Percentiles rank a stretch among this genome's conserved stretches.
Evolutionary conservation across 2,888 invertebrate genomes (phyloP).

Genomic region (Beris chalybata): DNA sequence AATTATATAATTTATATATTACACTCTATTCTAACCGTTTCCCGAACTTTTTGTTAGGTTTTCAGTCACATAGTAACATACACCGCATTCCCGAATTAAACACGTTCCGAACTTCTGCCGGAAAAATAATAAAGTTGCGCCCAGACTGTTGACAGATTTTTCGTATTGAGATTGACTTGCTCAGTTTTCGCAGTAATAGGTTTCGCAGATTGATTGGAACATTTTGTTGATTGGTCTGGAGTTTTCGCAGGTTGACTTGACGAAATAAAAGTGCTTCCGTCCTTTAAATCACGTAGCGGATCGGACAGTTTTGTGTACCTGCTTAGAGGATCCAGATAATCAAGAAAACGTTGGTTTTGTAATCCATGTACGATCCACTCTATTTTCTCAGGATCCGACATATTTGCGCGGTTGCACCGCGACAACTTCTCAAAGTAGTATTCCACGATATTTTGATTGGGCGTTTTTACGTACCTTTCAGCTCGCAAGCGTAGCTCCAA

Average conservation of each 20-base stretch:
- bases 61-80: no score
- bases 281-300: background rate
- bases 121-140: no score
- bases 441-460: conserved; percentile 1
- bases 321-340: background rate
- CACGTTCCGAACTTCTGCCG: no score
- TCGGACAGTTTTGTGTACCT: background rate
- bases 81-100: no score
- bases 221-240: no score
- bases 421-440: conserved; percentile 3
- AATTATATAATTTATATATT: no score
- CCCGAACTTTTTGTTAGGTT: no score
- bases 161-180: background rate
- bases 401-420: background rate
- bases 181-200: background rate
- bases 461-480: background rate
- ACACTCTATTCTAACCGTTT: no score
- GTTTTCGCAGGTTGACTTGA: no score
- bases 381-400: background rate
- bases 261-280: background rate
- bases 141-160: no score
- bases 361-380: conserved; percentile 7
- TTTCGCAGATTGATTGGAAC: no score
- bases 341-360: background rate
- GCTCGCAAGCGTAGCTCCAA: background rate